Evolutionary conservation across 1,140 invertebrate genomes (phyloP), one percentile per base, ranked within the genome.

Genomic region (Hylaeus volcanicus): DNA sequence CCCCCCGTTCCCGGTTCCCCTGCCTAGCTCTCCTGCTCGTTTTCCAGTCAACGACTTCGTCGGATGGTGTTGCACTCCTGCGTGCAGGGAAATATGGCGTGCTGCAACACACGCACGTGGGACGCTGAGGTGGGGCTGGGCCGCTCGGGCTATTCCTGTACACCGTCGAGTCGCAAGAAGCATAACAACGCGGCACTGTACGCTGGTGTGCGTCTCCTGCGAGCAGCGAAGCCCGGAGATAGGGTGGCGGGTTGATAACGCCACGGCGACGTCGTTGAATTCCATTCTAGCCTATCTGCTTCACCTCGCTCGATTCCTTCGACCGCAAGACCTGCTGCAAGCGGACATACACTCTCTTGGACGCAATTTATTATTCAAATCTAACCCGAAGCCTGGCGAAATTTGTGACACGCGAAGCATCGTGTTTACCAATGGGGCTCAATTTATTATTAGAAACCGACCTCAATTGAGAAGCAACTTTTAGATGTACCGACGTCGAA

Each of bases 151-250:
- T 89, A 89, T 89, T 88, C 87, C 82, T 84, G 88, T 86, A 86
- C 81, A 43, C 63, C 45, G 43, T 39, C 70, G 60, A 81, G 66
- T 84, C 81, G 84, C 87, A 83, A 79, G 83, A 79, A 77, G 88
- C 88, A 89, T 89, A 89, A 88, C 86, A 88, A 89, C 84, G 81
- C 58, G 71, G 60, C 60, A 56, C 72, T 76, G 76, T 79, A 84
- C 60, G 65, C 55, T 55, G 65, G 64, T 78, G 15, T 85, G 66
- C 43, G 60, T 39, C 45, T 48, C 68, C 73, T 63, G 65, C 48
- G 71, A 55, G 72, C 82, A 72, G 73, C 58, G 63, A 55, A 63
- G 70, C 15, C 14, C 3, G 58, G 15, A 65, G 39, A 61, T 43
- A 51, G 55, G 45, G 5, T 73, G 60, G 43, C 37, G 37, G 45